Base-by-base conservation (phyloP, 2,888 invertebrate species). In the Acanthacorydalis orientalis region DNA sequence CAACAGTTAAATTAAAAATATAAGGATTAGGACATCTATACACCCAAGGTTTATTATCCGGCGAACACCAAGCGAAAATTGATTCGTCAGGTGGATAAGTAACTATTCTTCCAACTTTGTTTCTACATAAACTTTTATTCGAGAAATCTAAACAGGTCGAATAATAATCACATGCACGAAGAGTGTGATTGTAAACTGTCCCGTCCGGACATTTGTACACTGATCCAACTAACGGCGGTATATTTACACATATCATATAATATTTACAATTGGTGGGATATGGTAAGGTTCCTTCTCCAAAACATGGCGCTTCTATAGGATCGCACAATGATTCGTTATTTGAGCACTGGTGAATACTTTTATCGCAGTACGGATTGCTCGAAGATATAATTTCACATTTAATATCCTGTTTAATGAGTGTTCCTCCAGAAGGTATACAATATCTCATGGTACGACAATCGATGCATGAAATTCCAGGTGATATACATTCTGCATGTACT, bases 261-360 rank as follows among this genome's bases (percentile, higher is more conserved):
- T 42, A 40, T 37, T 12, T 44, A 44, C 49, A 49, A n/a, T 49
- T 42, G 14, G 12, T 40, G 7, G 47, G 34, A 49, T 44, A 41
- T 44, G 49, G 49, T 12, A n/a, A 35, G 3, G 16, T 34, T 14
- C 35, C 44, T 16, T 14, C 16, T 34, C 35, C 12, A 7, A 15
- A 11, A 34, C 44, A 44, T 9, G 44, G 16, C 11, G 12, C n/a
- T 31, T 23, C 11, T 6, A 23, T 2, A 23, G 23, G 23, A 23
- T 23, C 23, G 23, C 23, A 23, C 6, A 23, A 23, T 6, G 23
- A 2, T 23, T 40, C 42, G 3, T 4, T 12, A 33, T 40, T 12
- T 1, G 12, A 15, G 12, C 47, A 47, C 15, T 31, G 11, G 11
- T 35, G 16, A 4, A 23, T 11, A 31, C 7, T 15, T 11, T 14